Evolutionary conservation across 2,113 vertebrate genomes (phyloP).

Genomic region (Chascanopsetta lugubris): DNA sequence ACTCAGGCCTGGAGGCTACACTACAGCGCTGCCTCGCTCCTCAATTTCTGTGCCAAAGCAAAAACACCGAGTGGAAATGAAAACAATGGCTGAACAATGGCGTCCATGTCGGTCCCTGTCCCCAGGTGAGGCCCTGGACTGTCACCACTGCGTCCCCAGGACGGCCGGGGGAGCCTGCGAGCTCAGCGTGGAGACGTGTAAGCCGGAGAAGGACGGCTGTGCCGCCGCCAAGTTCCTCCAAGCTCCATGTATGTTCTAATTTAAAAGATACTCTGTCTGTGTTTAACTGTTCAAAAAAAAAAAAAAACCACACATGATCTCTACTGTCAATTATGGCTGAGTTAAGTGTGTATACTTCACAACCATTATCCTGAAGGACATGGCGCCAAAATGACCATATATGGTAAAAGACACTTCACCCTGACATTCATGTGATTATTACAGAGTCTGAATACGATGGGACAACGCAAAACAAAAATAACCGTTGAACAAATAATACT

Average conservation of each 20-base stretch:
- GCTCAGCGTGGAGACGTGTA: conserved; percentile 56
- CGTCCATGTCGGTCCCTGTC: background rate
- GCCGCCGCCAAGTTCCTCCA: conserved; percentile 64
- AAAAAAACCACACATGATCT: background rate
- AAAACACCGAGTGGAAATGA: background rate
- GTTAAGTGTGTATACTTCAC: too few species aligned
- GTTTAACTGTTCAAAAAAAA: too few species aligned
- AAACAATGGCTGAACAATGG: background rate
- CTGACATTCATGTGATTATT: too few species aligned
- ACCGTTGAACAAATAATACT: too few species aligned
- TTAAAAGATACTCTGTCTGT: too few species aligned
- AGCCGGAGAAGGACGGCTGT: conserved; percentile 67
- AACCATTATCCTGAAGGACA: background rate
- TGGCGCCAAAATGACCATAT: too few species aligned
- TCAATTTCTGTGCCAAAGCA: too few species aligned
- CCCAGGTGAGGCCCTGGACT: conserved; percentile 71
- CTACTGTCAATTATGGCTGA: background rate
- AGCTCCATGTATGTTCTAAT: conserved; percentile 65
- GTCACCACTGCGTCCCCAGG: conserved; percentile 65
- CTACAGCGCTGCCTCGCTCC: background rate
- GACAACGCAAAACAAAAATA: too few species aligned
- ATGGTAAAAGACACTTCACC: too few species aligned
- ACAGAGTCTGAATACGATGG: too few species aligned
- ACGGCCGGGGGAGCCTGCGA: conserved; percentile 62
- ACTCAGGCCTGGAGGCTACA: too few species aligned